phyloP scores from a whole-genome alignment of 2,113 vertebrate species.

The Leiothrix lutea region DNA sequence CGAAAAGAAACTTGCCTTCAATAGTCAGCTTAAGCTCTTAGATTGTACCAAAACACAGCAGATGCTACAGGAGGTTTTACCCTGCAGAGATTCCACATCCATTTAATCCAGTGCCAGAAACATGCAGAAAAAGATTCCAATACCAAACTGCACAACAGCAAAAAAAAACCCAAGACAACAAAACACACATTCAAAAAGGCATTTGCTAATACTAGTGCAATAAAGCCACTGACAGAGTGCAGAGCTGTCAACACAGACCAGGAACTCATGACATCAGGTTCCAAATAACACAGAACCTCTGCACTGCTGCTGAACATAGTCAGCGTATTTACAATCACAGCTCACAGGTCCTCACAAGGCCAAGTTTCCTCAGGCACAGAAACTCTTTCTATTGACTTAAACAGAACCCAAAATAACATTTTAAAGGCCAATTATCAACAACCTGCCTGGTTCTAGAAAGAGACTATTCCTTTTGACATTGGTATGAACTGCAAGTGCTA shows the following conservation, averaged over 20 bases:
- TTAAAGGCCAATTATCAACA: not conserved
- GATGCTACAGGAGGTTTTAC: not conserved
- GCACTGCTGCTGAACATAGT: not conserved
- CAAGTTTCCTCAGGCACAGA: not conserved
- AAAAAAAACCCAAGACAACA: not conserved
- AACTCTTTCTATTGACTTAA: not conserved
- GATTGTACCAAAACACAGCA: not conserved
- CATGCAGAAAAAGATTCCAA: not conserved
- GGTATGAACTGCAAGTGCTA: not conserved
- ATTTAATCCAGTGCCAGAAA: not conserved
- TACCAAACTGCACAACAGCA: not conserved
- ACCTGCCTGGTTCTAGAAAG: not conserved
- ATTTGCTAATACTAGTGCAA: not conserved
- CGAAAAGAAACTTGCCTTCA: not conserved
- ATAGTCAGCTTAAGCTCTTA: not conserved
- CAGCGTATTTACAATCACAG: not conserved
- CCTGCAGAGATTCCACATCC: not conserved
- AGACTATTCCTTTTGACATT: not conserved
- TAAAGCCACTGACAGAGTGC: not conserved
- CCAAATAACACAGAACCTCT: not conserved
- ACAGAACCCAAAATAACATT: not conserved
- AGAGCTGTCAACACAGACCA: not conserved
- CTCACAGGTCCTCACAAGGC: accelerated
- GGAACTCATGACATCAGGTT: accelerated
- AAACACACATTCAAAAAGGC: not conserved